phyloP scores from a whole-genome alignment of 2,797 vertebrate genomes.

The Galago senegalensis region DNA sequence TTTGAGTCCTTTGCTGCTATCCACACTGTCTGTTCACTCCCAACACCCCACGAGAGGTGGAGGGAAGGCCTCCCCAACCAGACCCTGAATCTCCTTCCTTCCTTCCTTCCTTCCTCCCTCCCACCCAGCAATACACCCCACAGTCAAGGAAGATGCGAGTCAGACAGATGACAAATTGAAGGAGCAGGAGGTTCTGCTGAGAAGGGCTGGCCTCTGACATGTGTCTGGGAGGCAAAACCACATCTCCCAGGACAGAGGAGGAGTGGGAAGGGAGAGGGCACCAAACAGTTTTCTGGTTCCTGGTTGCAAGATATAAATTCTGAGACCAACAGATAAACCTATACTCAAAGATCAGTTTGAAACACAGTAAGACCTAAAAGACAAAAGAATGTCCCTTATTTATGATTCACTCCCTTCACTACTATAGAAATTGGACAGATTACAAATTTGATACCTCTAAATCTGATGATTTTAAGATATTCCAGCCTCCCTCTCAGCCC shows the following conservation, averaged over 20 bases:
- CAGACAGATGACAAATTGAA: background rate
- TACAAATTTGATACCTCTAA: background rate
- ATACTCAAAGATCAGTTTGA: background rate
- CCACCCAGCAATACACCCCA: background rate
- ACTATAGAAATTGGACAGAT: background rate
- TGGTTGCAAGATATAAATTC: background rate
- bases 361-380: background rate
- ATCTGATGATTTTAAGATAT: background rate
- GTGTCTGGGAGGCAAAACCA: background rate
- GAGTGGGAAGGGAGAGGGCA: too few species aligned
- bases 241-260: background rate
- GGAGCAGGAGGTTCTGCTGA: background rate
- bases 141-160: background rate
- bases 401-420: background rate
- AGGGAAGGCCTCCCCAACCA: background rate
- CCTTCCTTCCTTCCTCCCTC: background rate
- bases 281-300: background rate
- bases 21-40: constrained; percentile 9
- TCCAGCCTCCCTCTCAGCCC: background rate
- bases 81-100: background rate
- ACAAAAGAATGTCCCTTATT: background rate
- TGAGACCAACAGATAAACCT: background rate
- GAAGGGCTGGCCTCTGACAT: background rate
- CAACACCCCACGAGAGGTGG: background rate
- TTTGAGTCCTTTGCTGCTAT: background rate